Evolutionary conservation across 2,797 vertebrate species (phyloP), one percentile per base, ranked within the genome.

Genomic region (Pteronotus mesoamericanus): DNA sequence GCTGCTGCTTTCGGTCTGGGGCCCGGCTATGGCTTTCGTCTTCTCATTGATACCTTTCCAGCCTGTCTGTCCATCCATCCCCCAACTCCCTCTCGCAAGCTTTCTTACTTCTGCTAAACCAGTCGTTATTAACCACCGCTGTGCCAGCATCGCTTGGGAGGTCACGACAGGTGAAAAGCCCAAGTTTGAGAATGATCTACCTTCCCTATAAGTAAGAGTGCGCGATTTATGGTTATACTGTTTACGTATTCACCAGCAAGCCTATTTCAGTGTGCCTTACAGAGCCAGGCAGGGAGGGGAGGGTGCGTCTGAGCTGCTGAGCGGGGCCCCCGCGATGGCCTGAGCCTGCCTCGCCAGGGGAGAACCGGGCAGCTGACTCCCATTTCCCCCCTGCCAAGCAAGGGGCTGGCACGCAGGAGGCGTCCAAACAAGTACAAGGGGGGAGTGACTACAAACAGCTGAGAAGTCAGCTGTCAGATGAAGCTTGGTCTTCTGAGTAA

Each of bases 71-170:
- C 8, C 5, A 64, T 3, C 39, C 26, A 32, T 14, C 42, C 55
- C 32, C 39, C 11, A 15, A 2, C 2, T 21, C 3, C 4, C 3
- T 14, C 4, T 1, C 15, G 10, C 32, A 21, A 11, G 29, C 15
- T 48, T 87, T 46, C 44, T 48, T 69, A 57, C 8, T 69, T 82
- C 29, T 18, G 24, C 39, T 77, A 48, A n/a, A 59, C 66, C 68
- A 51, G 11, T 37, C 3, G 18, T 22, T 68, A 39, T n/a, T 29
- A 61, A 37, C 42, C n/a, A 51, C n/a, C 66, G 29, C 12, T 55
- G 26, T 16, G 51, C 57, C 26, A 34, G 51, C 44, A 44, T 84
- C 34, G 55, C 77, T 39, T 55, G 8, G n/a, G 46, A 68, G 26
- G 39, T 86, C 32, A 22, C 18, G 84, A 46, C 68, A 77, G 53